Evolutionary conservation across 2,888 invertebrate genomes (phyloP).

Genomic region (Minunthozetes semirufus): DNA sequence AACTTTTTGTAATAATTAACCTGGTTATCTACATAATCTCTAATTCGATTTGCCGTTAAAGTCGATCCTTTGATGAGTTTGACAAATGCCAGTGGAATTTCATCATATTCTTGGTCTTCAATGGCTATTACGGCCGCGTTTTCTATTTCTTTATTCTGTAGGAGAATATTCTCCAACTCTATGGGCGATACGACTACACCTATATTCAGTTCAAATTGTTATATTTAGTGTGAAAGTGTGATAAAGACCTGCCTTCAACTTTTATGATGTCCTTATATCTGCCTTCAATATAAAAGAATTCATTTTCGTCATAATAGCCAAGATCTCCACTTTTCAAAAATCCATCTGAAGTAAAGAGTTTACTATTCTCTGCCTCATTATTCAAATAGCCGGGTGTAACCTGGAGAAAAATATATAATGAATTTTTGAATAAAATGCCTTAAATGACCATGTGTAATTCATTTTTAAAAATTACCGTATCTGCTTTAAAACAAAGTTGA

Average conservation of each 20-base stretch:
- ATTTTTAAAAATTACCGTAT: too few species aligned
- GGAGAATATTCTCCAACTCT: background rate
- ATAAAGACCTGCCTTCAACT: background rate
- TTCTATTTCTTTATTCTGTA: background rate
- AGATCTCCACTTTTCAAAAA: background rate
- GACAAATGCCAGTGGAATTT: background rate
- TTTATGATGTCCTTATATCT: background rate
- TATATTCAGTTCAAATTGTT: background rate
- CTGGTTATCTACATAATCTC: background rate
- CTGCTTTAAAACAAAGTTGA: too few species aligned
- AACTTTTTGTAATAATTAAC: background rate
- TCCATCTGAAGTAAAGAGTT: background rate
- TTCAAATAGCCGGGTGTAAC: background rate
- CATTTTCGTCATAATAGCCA: background rate
- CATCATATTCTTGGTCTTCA: background rate
- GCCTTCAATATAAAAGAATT: background rate
- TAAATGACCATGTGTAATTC: too few species aligned
- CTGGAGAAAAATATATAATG: too few species aligned
- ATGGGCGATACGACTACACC: background rate
- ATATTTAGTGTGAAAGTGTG: background rate
- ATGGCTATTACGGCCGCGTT: background rate
- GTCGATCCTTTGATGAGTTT: background rate
- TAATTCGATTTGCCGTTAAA: background rate
- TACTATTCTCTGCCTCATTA: background rate
- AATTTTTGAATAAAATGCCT: too few species aligned